Evolutionary conservation across 23 tunicate species (phyloP), one percentile per base, ranked within the genome.

Genomic region (Botrylloides violaceus): DNA sequence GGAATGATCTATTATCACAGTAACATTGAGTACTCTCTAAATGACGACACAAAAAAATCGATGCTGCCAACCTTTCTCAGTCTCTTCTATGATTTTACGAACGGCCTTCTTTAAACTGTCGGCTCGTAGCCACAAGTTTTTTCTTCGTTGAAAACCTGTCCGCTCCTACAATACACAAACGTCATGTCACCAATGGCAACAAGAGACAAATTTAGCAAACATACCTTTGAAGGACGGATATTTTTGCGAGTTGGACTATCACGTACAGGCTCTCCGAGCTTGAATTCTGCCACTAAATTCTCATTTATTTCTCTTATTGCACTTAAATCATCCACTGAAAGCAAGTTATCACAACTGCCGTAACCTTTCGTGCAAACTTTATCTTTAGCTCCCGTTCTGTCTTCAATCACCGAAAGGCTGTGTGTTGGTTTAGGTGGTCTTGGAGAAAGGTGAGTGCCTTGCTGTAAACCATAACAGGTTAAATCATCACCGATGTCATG

Each of bases 21-120:
- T 15, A 15, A 48, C 19, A 48, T 48, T 48, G 15, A 15, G 19
- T 48, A 15, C 56, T 48, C n/a, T n/a, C n/a, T n/a, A n/a, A n/a
- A n/a, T n/a, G n/a, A n/a, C n/a, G n/a, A n/a, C n/a, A n/a, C n/a
- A n/a, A n/a, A n/a, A n/a, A n/a, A 43, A 60, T 1, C 18, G 25
- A 21, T 32, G 1, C 12, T 62, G 24, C 85, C 71, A 28, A 84
- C 92, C 87, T 34, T 76, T 71, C 65, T 84, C 98, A 3, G 98
- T 77, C 37, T 85, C 83, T 31, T 93, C 98, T 18, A 93, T 85
- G 34, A 93, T 81, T 47, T 81, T 80, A 3, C 88, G 88, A 18
- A 86, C 98, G 3, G 98, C 98, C 72, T 93, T 93, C 71, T 86
- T 93, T 53, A 93, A 49, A 34, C 94, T 84, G 81, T 93, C 86